Conservation (phyloP, 2,888 invertebrate species). For the Platycnemis pennipes region DNA sequence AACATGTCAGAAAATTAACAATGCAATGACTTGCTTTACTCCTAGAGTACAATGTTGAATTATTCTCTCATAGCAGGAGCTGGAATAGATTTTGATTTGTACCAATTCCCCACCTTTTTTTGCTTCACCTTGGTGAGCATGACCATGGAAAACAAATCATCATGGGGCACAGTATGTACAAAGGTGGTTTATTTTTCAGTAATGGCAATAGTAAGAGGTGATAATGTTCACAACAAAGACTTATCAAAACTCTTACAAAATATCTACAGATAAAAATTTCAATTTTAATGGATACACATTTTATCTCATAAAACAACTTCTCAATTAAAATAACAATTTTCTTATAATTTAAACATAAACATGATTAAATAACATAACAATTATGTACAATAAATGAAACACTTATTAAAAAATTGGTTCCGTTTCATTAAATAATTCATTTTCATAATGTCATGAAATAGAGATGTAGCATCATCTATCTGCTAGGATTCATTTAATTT, state of each 20-base stretch:
- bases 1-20: background rate
- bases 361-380: conserved; percentile 40
- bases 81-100: background rate
- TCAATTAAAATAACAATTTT: conserved; percentile 48
- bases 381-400: conserved; percentile 44
- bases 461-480: background rate
- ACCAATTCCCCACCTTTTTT: background rate
- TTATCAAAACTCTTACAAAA: conserved; percentile 53
- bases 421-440: background rate
- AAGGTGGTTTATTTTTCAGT: background rate
- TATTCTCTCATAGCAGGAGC: background rate
- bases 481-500: conserved; percentile 44
- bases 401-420: background rate
- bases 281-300: background rate
- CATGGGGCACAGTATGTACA: background rate
- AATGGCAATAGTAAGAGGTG: background rate
- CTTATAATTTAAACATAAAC: conserved; percentile 25
- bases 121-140: background rate
- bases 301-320: background rate
- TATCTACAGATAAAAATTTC: conserved; percentile 56
- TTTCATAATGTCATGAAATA: background rate
- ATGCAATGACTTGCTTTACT: background rate
- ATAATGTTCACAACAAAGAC: conserved; percentile 11
- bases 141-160: background rate
- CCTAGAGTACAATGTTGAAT: background rate